These are phyloP conservation scores for Onychomys leucogaster DNA, from an alignment of 2,797 vertebrate genomes.

Conservation along the genomic window DNA sequence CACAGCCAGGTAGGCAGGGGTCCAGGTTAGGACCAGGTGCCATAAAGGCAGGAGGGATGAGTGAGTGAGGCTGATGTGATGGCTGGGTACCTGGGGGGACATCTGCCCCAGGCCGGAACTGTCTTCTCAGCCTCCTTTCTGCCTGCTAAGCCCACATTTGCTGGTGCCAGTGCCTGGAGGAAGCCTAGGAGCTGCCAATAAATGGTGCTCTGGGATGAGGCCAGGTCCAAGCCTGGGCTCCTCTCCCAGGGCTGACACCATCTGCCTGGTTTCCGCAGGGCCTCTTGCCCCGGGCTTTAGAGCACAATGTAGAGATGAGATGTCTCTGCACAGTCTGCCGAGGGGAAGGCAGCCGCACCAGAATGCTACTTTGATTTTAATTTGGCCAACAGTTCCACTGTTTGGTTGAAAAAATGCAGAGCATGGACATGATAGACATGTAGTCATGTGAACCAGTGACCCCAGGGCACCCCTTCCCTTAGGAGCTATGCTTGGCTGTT, in stretches of 20 bases:
- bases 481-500: not conserved
- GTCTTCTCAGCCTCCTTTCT: not conserved
- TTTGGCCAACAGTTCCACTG: not conserved
- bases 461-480: not conserved
- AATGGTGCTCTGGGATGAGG: not conserved
- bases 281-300: not conserved
- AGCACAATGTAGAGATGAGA: not conserved
- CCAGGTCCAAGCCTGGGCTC: not conserved
- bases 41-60: not conserved
- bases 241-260: not conserved
- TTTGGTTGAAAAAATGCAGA: conserved; percentile 45
- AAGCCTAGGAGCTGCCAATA: not conserved
- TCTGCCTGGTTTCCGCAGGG: not conserved
- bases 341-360: not conserved
- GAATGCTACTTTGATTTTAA: not conserved
- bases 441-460: not conserved
- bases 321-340: accelerated
- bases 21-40: not conserved
- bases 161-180: not conserved
- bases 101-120: not conserved
- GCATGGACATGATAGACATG: not conserved
- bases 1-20: not conserved
- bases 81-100: not conserved
- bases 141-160: not conserved
- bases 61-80: no score